Conservation (phyloP, 2,888 invertebrate genomes). For the Ischnura elegans region DNA sequence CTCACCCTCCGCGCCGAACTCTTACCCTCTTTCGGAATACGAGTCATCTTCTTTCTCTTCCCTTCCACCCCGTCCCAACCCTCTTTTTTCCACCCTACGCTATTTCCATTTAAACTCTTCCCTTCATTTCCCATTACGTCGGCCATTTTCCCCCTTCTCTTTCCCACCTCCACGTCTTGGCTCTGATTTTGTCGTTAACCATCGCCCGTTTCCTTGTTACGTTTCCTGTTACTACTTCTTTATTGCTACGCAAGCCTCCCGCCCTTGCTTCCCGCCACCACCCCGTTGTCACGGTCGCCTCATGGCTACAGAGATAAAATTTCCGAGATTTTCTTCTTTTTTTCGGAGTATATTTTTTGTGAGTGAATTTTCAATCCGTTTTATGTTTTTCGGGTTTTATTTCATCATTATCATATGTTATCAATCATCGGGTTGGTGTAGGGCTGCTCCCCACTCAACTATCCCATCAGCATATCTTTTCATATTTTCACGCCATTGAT, state of each 20-base stretch:
- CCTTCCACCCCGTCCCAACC: not conserved
- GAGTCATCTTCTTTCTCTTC: not conserved
- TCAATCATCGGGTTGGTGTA: too few relatives aligned
- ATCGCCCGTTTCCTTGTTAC: slow-evolving; percentile 35
- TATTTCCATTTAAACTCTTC: slow-evolving; percentile 23
- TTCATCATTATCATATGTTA: too few relatives aligned
- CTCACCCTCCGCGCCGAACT: not conserved
- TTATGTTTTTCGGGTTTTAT: too few relatives aligned
- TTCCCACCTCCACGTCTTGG: not conserved
- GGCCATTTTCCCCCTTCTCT: not conserved
- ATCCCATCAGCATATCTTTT: too few relatives aligned
- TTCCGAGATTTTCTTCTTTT: too few relatives aligned
- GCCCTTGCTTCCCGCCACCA: not conserved
- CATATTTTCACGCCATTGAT: too few relatives aligned
- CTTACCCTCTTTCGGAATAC: not conserved
- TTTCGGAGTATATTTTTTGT: too few relatives aligned
- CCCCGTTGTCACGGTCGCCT: not conserved
- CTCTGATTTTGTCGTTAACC: slow-evolving; percentile 35
- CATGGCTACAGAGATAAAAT: too few relatives aligned
- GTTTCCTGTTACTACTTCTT: slow-evolving; percentile 33
- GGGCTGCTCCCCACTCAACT: too few relatives aligned
- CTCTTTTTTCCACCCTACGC: not conserved
- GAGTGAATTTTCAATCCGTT: too few relatives aligned
- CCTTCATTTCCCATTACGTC: slow-evolving; percentile 27
- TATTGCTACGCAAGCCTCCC: not conserved